Percentiles rank a stretch among this genome's conserved stretches.
These are phyloP conservation scores for Ailuropoda melanoleuca DNA, from an alignment of 2,113 vertebrate species.

Conservation along the genomic window DNA sequence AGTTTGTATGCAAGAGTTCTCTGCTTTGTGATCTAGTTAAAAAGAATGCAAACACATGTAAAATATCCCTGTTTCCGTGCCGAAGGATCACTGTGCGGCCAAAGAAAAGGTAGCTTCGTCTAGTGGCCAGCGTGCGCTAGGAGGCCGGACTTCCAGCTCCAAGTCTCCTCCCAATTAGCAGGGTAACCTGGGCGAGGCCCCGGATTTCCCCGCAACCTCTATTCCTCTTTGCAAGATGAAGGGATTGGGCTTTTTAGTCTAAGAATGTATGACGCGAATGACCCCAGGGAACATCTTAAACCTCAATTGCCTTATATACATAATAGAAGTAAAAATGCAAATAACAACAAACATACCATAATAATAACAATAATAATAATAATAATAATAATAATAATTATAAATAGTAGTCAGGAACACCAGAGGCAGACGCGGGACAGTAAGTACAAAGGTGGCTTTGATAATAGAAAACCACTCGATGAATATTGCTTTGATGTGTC, in stretches of 20 bases:
- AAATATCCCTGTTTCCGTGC: neutral
- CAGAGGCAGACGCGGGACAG: neutral
- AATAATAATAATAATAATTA: too few species aligned
- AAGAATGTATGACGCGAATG: neutral
- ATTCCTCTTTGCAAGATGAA: neutral
- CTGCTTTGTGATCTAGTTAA: neutral
- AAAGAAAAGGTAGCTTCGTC: neutral
- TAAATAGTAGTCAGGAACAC: neutral
- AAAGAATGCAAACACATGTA: neutral
- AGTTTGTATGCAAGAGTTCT: neutral
- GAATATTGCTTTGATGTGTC: neutral
- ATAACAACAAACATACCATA: neutral
- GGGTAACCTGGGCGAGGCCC: neutral
- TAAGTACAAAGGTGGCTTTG: neutral
- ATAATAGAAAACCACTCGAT: neutral
- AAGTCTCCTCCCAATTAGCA: neutral
- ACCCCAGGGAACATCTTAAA: neutral
- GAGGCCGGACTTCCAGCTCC: neutral
- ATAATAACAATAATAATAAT: too few species aligned
- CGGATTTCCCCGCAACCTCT: neutral
- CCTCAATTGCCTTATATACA: neutral
- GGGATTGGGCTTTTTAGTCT: neutral
- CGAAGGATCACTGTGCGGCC: neutral
- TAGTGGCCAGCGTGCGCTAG: neutral
- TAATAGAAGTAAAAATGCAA: neutral